These are phyloP conservation scores for Antigone vipio DNA, from an alignment of 2,113 vertebrate genomes.

Conservation along the genomic window DNA sequence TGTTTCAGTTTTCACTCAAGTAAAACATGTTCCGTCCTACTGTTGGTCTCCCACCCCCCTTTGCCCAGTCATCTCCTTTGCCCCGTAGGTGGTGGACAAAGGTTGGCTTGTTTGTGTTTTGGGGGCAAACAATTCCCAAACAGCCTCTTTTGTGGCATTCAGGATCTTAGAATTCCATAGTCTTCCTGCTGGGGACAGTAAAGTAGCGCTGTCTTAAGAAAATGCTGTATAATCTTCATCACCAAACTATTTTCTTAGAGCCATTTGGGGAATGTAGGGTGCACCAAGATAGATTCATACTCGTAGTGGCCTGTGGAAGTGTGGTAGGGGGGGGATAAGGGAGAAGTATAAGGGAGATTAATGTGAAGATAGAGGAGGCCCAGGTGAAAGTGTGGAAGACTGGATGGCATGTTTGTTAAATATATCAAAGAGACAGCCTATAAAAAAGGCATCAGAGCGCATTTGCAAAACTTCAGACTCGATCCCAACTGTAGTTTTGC, in stretches of 20 bases:
- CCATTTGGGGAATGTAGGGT: not conserved
- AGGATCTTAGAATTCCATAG: not conserved
- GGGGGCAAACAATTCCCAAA: not conserved
- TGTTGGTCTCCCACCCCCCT: not conserved
- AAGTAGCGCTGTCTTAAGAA: not conserved
- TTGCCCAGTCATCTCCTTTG: not conserved
- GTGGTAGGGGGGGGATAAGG: not conserved
- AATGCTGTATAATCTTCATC: not conserved
- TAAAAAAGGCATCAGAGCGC: not conserved
- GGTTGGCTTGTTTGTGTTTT: not conserved
- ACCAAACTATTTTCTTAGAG: not conserved
- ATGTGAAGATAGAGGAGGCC: not conserved
- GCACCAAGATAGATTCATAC: not conserved
- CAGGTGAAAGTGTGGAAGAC: not conserved
- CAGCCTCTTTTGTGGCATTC: not conserved
- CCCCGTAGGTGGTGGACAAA: not conserved
- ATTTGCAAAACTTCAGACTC: not conserved
- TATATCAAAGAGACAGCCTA: not conserved
- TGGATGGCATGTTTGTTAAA: not conserved
- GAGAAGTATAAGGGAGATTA: not conserved
- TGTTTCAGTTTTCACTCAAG: not conserved
- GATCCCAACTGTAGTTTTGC: not conserved
- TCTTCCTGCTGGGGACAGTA: not conserved
- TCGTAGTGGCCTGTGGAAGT: not conserved
- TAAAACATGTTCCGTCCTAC: not conserved